Conservation (phyloP, 2,113 vertebrate genomes). For the Speoplatyrhinus poulsoni region DNA sequence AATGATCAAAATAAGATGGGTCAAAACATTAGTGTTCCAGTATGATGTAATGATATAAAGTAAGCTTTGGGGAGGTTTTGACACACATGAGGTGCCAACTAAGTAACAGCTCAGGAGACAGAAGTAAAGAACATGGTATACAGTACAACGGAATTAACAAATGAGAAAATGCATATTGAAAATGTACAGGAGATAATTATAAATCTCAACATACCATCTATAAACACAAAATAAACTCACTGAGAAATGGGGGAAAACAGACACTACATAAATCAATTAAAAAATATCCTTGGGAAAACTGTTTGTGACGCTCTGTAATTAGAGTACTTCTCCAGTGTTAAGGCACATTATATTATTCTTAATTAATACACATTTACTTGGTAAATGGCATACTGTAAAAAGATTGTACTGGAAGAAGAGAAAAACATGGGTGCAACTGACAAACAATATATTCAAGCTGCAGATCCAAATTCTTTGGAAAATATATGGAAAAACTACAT, state of each 20-base stretch:
- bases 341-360: constrained; percentile 59
- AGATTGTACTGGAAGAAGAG: constrained; percentile 27
- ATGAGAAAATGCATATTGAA: neutral
- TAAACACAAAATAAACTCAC: constrained; percentile 6
- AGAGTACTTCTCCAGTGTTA: constrained; percentile 75
- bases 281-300: constrained; percentile 33
- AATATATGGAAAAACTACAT: neutral
- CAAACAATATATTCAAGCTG: constrained; percentile 38
- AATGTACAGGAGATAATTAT: too few relatives aligned
- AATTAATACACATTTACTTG: constrained; percentile 51
- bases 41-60: constrained; percentile 27
- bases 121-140: neutral
- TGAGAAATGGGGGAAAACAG: constrained; percentile 3
- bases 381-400: constrained; percentile 39
- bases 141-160: neutral
- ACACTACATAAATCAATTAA: constrained; percentile 22
- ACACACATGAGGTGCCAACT: constrained; percentile 29
- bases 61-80: constrained; percentile 32
- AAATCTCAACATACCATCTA: neutral
- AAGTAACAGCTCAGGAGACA: constrained; percentile 25
- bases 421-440: constrained; percentile 23
- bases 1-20: neutral
- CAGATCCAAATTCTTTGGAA: constrained; percentile 25
- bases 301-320: constrained; percentile 28
- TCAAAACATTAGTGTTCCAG: constrained; percentile 6